Conservation (phyloP, 2,113 vertebrate species). For the Nannobrachium achirus region DNA sequence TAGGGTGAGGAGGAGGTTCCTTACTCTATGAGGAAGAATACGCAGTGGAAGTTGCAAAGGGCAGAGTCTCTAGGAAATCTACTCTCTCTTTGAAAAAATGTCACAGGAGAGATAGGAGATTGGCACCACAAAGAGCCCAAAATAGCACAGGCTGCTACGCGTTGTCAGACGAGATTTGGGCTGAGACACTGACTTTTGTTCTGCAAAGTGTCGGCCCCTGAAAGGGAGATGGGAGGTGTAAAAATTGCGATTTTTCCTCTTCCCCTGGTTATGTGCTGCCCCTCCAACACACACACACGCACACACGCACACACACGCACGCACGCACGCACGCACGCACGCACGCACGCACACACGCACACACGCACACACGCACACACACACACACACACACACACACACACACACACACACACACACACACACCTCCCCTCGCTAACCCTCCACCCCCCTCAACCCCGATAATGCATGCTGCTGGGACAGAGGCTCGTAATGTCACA, state of each 20-base stretch:
- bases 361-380: no score
- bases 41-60: conserved; percentile 96
- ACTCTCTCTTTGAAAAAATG: conserved; percentile 99
- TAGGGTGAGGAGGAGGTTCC: conserved; percentile 86
- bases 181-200: conserved; percentile 99
- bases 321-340: no score
- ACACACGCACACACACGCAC: no score
- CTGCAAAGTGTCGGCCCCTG: conserved; percentile 90
- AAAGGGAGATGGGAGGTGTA: conserved; percentile 93
- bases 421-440: no score
- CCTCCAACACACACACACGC: conserved; percentile 33
- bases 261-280: conserved; percentile 86
- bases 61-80: conserved; percentile 99
- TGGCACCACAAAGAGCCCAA: conserved; percentile 98
- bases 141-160: conserved; percentile 99
- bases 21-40: conserved; percentile 89
- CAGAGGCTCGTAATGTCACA: conserved; percentile 88
- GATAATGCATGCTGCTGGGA: conserved; percentile 86
- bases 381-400: no score
- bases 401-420: no score
- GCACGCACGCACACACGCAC: no score
- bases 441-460: conserved; percentile 37
- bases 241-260: conserved; percentile 89
- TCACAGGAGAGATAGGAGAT: conserved; percentile 98
- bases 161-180: conserved; percentile 99